Percentiles rank a stretch among this genome's conserved stretches.
These are phyloP conservation scores for Musca domestica DNA, from an alignment of 1,140 invertebrate species.

Conservation along the genomic window DNA sequence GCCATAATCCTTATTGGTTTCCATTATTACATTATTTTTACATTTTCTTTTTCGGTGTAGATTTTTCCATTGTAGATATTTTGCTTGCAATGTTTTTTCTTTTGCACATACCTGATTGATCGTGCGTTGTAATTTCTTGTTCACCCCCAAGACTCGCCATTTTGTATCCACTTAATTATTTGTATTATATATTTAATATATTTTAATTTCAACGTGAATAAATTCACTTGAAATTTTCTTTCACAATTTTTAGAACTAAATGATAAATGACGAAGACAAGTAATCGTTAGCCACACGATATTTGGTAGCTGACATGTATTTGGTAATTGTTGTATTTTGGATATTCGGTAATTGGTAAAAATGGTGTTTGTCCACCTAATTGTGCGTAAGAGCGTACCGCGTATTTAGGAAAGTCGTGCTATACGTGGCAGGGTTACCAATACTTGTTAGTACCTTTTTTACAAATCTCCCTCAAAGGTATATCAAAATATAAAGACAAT, in stretches of 20 bases:
- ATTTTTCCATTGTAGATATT: not conserved
- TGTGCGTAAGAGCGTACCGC: too few relatives aligned
- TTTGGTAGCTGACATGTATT: not conserved
- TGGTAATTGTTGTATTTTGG: not conserved
- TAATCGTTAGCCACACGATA: too few relatives aligned
- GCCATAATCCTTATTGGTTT: not conserved
- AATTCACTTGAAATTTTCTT: conserved; percentile 31
- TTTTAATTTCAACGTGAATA: conserved; percentile 20
- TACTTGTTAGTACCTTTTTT: too few relatives aligned
- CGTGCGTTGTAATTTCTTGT: conserved; percentile 53
- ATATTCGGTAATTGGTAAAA: too few relatives aligned
- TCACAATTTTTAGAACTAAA: conserved; percentile 29
- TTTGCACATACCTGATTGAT: conserved; percentile 25
- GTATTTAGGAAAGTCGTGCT: too few relatives aligned
- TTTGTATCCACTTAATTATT: conserved; percentile 35
- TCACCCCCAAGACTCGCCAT: conserved; percentile 54
- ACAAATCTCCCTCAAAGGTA: too few relatives aligned
- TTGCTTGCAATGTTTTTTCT: not conserved
- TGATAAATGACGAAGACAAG: conserved; percentile 19
- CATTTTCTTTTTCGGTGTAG: not conserved
- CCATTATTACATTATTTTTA: not conserved
- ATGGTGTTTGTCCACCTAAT: too few relatives aligned
- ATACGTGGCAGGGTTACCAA: too few relatives aligned
- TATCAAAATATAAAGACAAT: too few relatives aligned
- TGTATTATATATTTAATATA: conserved; percentile 13